phyloP scores from a whole-genome alignment of 2,113 vertebrate genomes.

The Chroicocephalus ridibundus region DNA sequence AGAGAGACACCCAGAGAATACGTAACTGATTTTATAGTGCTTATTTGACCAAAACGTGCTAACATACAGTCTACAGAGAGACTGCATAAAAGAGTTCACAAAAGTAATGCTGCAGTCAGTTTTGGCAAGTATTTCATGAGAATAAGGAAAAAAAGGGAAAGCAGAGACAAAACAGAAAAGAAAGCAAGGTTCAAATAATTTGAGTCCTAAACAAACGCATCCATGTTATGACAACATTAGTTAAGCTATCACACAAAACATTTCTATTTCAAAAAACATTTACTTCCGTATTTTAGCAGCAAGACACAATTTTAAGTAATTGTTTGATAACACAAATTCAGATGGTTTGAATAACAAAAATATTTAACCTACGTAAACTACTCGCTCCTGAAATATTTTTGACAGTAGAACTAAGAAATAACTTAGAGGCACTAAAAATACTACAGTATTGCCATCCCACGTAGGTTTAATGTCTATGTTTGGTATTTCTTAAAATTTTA shows the following conservation, averaged over 20 bases:
- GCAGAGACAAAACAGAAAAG: slow-evolving; percentile 15
- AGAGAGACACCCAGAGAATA: slow-evolving; percentile 50
- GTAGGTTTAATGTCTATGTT: neutral
- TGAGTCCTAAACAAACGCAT: slow-evolving; percentile 28
- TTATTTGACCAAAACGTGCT: neutral
- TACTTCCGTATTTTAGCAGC: neutral
- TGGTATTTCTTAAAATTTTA: neutral
- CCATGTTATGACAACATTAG: slow-evolving; percentile 47
- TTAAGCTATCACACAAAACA: slow-evolving; percentile 17
- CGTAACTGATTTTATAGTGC: neutral
- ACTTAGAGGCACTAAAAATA: neutral
- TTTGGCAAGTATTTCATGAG: neutral
- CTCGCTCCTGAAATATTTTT: neutral
- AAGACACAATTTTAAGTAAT: neutral
- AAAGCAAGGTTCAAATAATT: slow-evolving; percentile 10
- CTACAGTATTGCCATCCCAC: neutral
- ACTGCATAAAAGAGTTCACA: neutral
- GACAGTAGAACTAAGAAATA: neutral
- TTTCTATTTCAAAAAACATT: neutral
- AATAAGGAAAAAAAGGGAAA: neutral
- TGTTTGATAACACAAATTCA: neutral
- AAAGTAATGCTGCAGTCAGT: slow-evolving; percentile 25
- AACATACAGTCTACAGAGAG: neutral
- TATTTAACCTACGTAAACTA: neutral
- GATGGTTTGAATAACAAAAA: neutral